Conservation (phyloP, 2,797 vertebrate genomes). For the Sebastolobus altivelis region DNA sequence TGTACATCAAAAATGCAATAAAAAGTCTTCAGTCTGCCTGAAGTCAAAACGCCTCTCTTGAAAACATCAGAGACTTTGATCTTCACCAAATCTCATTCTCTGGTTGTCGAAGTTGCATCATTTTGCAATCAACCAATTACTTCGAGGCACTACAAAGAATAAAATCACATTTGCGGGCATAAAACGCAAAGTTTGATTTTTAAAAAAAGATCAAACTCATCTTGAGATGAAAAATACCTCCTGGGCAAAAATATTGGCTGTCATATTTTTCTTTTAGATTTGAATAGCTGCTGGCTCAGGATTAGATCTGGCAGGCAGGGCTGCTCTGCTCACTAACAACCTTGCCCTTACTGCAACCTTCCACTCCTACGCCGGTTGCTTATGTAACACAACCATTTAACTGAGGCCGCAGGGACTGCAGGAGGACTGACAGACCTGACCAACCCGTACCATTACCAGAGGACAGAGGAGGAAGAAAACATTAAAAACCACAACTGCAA, state of each 20-base stretch:
- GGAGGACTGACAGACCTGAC: constrained; percentile 32
- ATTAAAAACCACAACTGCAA: not conserved
- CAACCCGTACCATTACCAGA: constrained; percentile 2
- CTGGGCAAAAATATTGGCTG: constrained; percentile 1
- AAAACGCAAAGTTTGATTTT: not conserved
- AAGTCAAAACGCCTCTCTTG: constrained; percentile 14
- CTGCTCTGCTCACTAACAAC: constrained; percentile 50
- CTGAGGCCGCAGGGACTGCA: constrained; percentile 18
- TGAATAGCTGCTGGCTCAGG: constrained; percentile 1
- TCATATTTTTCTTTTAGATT: constrained; percentile 18
- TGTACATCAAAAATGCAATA: constrained; percentile 19
- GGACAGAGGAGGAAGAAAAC: not conserved
- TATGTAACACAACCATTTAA: constrained; percentile 56
- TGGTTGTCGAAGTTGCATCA: constrained; percentile 3
- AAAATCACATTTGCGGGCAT: not conserved
- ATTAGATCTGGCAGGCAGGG: constrained; percentile 27
- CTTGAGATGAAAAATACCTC: constrained; percentile 20
- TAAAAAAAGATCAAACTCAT: not conserved
- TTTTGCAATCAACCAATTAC: constrained; percentile 19
- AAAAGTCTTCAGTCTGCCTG: constrained; percentile 5
- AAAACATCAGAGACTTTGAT: constrained; percentile 38
- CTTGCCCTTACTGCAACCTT: constrained; percentile 53
- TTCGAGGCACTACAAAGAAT: not conserved
- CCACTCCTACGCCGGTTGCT: constrained; percentile 43
- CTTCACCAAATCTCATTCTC: constrained; percentile 17